Conservation (phyloP, 2,888 invertebrate genomes). For the Tenthredo livida region DNA sequence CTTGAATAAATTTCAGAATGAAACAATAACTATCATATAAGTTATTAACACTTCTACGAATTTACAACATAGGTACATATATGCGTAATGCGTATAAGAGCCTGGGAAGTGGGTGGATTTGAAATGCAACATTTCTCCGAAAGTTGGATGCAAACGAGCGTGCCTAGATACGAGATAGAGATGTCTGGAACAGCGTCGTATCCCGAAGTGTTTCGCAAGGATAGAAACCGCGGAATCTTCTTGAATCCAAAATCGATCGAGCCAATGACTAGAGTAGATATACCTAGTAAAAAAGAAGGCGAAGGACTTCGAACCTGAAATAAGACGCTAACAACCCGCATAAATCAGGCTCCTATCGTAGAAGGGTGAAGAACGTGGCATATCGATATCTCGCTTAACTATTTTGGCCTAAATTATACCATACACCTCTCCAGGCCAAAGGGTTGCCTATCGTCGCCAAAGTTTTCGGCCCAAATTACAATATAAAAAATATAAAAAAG, state of each 20-base stretch:
- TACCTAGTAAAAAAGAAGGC: conserved; percentile 2
- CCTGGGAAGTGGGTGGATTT: background rate
- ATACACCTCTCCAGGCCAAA: background rate
- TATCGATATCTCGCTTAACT: conserved; percentile 10
- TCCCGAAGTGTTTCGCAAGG: conserved; percentile 3
- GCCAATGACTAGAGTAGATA: background rate
- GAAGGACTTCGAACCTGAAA: conserved; percentile 23
- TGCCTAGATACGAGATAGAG: background rate
- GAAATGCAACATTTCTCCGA: background rate
- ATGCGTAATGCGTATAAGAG: background rate
- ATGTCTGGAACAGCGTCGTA: background rate
- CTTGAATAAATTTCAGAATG: background rate
- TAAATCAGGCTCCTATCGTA: conserved; percentile 22
- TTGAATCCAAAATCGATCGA: conserved; percentile 45
- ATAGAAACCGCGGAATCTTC: conserved; percentile 18
- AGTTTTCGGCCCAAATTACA: background rate
- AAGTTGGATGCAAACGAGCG: background rate
- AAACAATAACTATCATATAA: background rate
- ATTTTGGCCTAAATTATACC: background rate
- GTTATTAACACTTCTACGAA: background rate
- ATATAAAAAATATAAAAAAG: too few relatives aligned
- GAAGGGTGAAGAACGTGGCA: background rate
- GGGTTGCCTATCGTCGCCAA: background rate
- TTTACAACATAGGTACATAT: background rate
- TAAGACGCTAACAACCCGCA: conserved; percentile 48